Evolutionary conservation across 1,140 invertebrate species (phyloP), one percentile per base, ranked within the genome.

Genomic region (Orchestia grillus): DNA sequence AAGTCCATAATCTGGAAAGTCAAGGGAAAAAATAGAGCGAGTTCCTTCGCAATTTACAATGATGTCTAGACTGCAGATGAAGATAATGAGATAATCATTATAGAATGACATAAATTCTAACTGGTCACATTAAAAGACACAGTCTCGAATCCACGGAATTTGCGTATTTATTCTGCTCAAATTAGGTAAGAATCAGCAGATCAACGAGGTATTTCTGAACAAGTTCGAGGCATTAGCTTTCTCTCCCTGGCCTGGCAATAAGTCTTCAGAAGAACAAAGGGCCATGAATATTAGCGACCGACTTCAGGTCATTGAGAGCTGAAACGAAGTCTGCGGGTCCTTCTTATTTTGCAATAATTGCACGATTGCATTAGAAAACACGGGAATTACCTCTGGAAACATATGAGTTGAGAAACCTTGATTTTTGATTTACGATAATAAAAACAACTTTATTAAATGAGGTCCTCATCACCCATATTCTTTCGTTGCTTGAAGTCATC

Each of bases 241-340:
- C 62, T 77, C 62, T 36, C 88, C 4, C n/a, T 19, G 15, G 88
- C 28, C 6, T 43, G 87, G 88, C 41, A 42, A 90, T 90, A 90
- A 90, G 8, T 42, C 43, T 44, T 8, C 28, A 42, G 41, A 77
- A 90, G 88, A 44, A 90, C 88, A 90, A 90, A 90, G 88, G 88
- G 41, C 42, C 88, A 90, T 90, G 41, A 90, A 90, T 90, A 42
- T 41, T 28, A 90, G 88, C 88, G n/a, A 19, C 88, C 42, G 88
- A 42, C 88, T 90, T 90, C 88, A 44, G 88, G 43, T 90, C 88
- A 90, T 90, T 90, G 88, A 90, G n/a, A 44, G 88, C 88, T 90
- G 41, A 90, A 42, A 42, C 88, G n/a, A 42, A 44, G 88, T 87
- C 88, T 90, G 88, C 8, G 28, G 88, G 41, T 90, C 15, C 88